Conservation (phyloP, 2,888 invertebrate genomes). For the Diaphora mendica region DNA sequence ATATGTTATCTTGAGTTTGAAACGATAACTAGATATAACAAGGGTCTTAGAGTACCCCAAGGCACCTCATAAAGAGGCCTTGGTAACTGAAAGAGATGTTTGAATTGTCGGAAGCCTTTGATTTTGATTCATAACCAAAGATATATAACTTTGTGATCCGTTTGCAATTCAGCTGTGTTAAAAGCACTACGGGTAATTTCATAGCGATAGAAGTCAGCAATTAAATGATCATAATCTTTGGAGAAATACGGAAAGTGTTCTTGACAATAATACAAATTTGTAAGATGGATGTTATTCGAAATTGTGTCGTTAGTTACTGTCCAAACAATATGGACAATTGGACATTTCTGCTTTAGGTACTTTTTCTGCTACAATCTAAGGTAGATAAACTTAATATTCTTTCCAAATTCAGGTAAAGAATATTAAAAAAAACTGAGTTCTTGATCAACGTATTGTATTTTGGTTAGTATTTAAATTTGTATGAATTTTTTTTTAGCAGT, state of each 20-base stretch:
- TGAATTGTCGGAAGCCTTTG: conserved; percentile 15
- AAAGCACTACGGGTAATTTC: neutral
- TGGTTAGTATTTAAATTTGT: too few relatives aligned
- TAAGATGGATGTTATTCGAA: neutral
- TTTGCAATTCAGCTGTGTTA: neutral
- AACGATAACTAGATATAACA: conserved; percentile 35
- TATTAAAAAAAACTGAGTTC: too few relatives aligned
- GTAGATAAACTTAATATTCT: neutral
- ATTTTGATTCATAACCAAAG: conserved; percentile 7
- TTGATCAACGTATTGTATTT: too few relatives aligned
- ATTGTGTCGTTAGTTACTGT: neutral
- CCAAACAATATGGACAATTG: neutral
- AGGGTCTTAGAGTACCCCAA: conserved; percentile 21
- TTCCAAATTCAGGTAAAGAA: too few relatives aligned
- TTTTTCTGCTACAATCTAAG: neutral
- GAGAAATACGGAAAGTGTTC: neutral
- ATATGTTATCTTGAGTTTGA: conserved; percentile 45
- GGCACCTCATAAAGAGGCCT: conserved; percentile 13
- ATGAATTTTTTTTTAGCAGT: too few relatives aligned
- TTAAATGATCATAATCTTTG: neutral
- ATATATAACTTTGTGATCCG: neutral
- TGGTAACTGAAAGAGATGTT: conserved; percentile 18
- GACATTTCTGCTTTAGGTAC: neutral
- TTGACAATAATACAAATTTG: too few relatives aligned
- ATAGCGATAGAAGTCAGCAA: neutral